Conservation (phyloP, 2,888 invertebrate genomes). For the Hyalella azteca region DNA sequence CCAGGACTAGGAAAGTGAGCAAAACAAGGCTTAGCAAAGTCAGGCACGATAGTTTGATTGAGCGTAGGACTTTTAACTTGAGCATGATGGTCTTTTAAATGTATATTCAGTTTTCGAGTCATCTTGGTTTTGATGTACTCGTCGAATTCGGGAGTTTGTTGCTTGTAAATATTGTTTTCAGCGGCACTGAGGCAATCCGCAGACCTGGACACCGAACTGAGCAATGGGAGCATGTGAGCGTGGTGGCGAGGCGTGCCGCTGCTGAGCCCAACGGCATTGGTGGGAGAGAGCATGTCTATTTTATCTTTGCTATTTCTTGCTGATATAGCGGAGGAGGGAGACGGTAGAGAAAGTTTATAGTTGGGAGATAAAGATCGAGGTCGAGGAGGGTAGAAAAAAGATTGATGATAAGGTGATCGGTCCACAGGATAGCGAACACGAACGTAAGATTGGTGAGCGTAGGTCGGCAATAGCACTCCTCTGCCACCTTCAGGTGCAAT, state of each 20-base stretch:
- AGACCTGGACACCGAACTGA: slow-evolving; percentile 38
- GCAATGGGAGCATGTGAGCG: slow-evolving; percentile 40
- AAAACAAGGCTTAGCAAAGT: slow-evolving; percentile 58
- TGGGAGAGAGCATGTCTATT: slow-evolving; percentile 46
- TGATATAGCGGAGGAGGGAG: slow-evolving; percentile 42
- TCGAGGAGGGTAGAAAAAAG: slow-evolving; percentile 42
- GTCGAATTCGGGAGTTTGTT: slow-evolving; percentile 31
- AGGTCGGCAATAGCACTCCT: slow-evolving; percentile 31
- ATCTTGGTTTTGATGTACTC: slow-evolving; percentile 42
- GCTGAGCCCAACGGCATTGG: slow-evolving; percentile 47
- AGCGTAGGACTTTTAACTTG: slow-evolving; percentile 58
- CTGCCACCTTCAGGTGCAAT: slow-evolving; percentile 59
- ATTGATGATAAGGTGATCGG: slow-evolving; percentile 35
- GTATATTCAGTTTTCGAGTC: slow-evolving; percentile 42
- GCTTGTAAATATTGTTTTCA: slow-evolving; percentile 40
- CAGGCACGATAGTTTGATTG: slow-evolving; percentile 59
- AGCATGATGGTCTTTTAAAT: neutral
- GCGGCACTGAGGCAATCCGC: slow-evolving; percentile 36
- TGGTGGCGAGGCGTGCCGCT: slow-evolving; percentile 46
- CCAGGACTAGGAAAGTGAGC: slow-evolving; percentile 47
- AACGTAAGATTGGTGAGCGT: slow-evolving; percentile 59
- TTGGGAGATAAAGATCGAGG: slow-evolving; percentile 56
- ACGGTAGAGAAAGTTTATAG: slow-evolving; percentile 42
- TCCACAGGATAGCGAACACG: slow-evolving; percentile 56
- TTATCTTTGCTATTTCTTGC: slow-evolving; percentile 40